Base-by-base conservation (phyloP, 2,888 invertebrate genomes). In the Carpatolechia fugitivella region DNA sequence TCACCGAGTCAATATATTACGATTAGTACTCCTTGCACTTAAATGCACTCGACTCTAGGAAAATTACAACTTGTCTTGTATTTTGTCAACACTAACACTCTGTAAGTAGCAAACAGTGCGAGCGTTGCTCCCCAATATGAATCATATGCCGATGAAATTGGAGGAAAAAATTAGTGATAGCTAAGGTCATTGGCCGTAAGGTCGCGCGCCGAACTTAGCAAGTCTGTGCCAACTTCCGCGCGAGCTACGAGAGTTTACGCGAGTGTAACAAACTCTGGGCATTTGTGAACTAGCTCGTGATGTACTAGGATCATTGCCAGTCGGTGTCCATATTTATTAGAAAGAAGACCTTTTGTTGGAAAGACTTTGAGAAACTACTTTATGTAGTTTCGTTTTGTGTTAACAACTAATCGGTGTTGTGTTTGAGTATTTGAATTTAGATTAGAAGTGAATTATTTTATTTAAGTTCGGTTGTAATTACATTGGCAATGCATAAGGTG, bases 141-240 rank as follows among this genome's bases (percentile, higher is more conserved):
- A 29, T 52, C 52, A 52, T 52, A 44, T 29, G 16, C 31, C 41
- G 40, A 52, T 41, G 41, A 41, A 52, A 52, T 41, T 38, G 38
- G 40, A 46, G 35, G 46, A 40, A 52, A 46, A 51, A 52, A 29
- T 46, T 36, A 38, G 52, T 55, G 55, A 55, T 55, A 55, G 55
- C 46, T 33, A 30, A 38, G 55, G 51, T 55, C 55, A 36, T 20
- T 31, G 55, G n/a, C 52, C 47, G 16, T 50, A 56, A 56, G 56
- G 56, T 56, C 56, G 47, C 38, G 10, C 40, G 31, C n/a, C 47
- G 49, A 54, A 49, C 55, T 55, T 44, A 50, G 24, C 49, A 7
- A n/a, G 30, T 46, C 33, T 50, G 30, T 41, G 35, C 44, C 41
- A 44, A 50, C 49, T 55, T 48, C 49, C 35, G 24, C 35, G 20